Base-by-base conservation (phyloP, 2,113 vertebrate genomes). In the Psammodynastes pulverulentus region DNA sequence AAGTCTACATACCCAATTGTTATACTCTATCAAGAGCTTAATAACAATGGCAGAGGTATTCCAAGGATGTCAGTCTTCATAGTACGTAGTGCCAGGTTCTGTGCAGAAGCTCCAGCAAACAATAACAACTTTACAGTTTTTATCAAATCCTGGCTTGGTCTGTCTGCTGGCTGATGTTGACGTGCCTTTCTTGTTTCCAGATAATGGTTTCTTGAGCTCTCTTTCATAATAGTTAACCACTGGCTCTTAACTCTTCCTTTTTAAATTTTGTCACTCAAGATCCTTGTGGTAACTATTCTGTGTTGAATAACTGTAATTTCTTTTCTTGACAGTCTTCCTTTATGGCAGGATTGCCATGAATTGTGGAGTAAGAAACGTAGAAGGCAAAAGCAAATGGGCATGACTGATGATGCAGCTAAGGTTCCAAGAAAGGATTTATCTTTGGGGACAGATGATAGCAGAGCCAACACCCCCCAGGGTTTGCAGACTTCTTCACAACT, bases 341-440 rank as follows among this genome's bases (percentile, higher is more conserved):
- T 99, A 93, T 99, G 99, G 99, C 99, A 99, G 97, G 99, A 99
- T 97, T 99, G 99, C 95, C 99, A 99, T 89, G 99, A 99, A 95
- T 97, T 99, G 89, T 99, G 99, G 99, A 99, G 99, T 97, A 99
- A 99, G 97, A 99, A 99, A 79, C 98, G 99, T 1, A 98, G 99
- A 95, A 97, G 99, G 48, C 99, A 99, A 98, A 99, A 99, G 97
- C 99, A 99, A 96, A 98, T 99, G 97, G 98, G 98, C 91, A 97
- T 98, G 97, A 98, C 98, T 0, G 99, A 99, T 96, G 99, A 99
- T 51, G 98, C 98, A 67, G 92, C 99, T 0, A 99, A 99, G 97
- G 98, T 98, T 29, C 98, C 99, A 2, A 98, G 99, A 85, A 99
- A 99, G 95, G 99, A 99, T 95, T 96, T 98, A 15, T 98, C 98